Base-by-base conservation (phyloP, 2,797 vertebrate genomes). In the Bradypus variegatus region DNA sequence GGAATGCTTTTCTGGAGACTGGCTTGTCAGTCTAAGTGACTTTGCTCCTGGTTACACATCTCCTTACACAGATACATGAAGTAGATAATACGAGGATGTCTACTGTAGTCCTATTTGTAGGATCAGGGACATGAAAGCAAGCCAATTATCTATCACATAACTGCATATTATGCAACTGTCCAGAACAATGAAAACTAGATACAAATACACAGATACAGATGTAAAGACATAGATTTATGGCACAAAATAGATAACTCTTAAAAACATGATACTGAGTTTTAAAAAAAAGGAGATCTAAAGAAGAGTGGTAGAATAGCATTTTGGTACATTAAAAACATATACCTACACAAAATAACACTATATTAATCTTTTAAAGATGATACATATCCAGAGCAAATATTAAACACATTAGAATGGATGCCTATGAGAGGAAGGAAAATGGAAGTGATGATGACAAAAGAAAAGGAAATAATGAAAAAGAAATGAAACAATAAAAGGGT, bases 61-160 rank as follows among this genome's bases (percentile, higher is more conserved):
- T 38, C 3, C 67, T 27, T 38, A 58, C 8, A 58, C 2, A 0
- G 7, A 53, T 18, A 53, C 45, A 73, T 2, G 2, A 33, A 90
- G 60, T 19, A 15, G 53, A 45, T 1, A 2, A 2, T 1, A 21
- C 4, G 19, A 72, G 23, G 12, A 4, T 6, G 41, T 10, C 23
- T 2, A 33, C 5, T 9, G 19, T 12, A 33, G 33, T 41, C 69
- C 70, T 25, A 10, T 12, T 7, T 27, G 29, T 5, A 3, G 36
- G 6, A 5, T 38, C 36, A 45, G 55, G 64, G 19, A n/a, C 41
- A 31, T 12, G 31, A 25, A 60, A n/a, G 73, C 60, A 16, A 62
- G 6, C 67, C 84, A 29, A 88, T 48, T 38, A 13, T 69, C 62
- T 27, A 5, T 2, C 53, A 23, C 55, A 5, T 5, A 14, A 62